Percentiles rank a stretch among this genome's conserved stretches.
phyloP scores from a whole-genome alignment of 2,113 vertebrate species.

The Cheirogaleus medius region DNA sequence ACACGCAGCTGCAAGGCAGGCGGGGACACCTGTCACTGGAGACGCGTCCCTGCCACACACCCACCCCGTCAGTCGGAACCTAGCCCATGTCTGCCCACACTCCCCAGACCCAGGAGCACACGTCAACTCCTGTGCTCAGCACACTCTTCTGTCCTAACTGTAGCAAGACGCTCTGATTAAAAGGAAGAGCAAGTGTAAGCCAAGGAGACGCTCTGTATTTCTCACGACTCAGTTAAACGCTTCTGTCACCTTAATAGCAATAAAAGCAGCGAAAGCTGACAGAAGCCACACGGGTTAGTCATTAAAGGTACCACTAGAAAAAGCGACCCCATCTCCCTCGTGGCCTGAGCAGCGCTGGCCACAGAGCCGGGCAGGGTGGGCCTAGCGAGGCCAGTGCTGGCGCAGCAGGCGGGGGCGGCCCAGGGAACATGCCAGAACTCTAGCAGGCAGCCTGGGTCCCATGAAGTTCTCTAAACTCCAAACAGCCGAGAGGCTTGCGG shows the following conservation, averaged over 20 bases:
- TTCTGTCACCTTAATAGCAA: not conserved
- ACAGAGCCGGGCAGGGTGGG: too few relatives aligned
- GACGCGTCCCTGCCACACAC: fast-evolving
- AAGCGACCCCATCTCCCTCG: fast-evolving
- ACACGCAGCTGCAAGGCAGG: slow-evolving; percentile 89
- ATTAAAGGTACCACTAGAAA: not conserved
- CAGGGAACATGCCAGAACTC: too few relatives aligned
- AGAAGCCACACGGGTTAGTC: not conserved
- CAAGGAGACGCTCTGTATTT: not conserved
- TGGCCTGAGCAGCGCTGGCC: not conserved
- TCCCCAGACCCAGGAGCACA: not conserved
- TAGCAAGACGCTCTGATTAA: not conserved
- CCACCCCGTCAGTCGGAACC: not conserved
- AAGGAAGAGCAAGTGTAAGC: not conserved
- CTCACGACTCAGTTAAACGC: fast-evolving
- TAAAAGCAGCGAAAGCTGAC: not conserved
- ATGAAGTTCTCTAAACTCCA: not conserved
- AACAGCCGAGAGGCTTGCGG: not conserved
- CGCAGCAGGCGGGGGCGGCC: not conserved
- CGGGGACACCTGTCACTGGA: not conserved
- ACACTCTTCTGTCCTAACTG: not conserved
- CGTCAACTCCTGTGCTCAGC: too few relatives aligned
- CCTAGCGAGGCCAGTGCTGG: too few relatives aligned
- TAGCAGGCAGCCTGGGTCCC: not conserved
- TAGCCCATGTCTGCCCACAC: not conserved